These are phyloP conservation scores for Illadopsis cleaveri DNA, from an alignment of 2,113 vertebrate genomes.

Conservation along the genomic window DNA sequence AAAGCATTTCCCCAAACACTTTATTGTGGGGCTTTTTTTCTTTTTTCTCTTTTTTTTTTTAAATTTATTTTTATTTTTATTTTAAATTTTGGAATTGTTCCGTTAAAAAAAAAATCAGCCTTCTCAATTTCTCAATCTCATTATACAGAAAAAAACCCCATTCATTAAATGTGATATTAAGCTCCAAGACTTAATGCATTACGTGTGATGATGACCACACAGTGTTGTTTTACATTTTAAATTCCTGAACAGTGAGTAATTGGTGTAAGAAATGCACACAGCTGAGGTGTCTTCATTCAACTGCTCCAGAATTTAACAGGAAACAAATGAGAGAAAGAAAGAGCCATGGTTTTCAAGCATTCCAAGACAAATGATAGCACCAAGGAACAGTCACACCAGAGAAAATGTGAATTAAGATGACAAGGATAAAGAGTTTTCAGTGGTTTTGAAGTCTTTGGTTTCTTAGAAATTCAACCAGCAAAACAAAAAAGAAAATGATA, in stretches of 20 bases:
- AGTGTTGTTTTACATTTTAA: background rate
- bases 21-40: background rate
- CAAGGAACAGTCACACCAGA: background rate
- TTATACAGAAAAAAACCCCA: background rate
- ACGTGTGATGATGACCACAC: background rate
- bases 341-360: background rate
- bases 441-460: background rate
- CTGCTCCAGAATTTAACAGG: background rate
- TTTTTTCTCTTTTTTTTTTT: no score
- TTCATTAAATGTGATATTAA: background rate
- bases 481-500: background rate
- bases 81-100: background rate
- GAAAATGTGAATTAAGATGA: background rate
- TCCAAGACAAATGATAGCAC: background rate
- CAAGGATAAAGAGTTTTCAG: background rate
- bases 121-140: background rate
- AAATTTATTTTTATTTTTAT: background rate
- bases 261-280: background rate
- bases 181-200: background rate
- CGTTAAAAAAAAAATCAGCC: background rate
- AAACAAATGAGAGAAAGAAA: background rate
- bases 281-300: background rate
- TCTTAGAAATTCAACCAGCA: background rate
- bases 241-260: background rate
- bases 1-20: background rate